Base-by-base conservation (phyloP, 2,113 vertebrate species). In the Stigmatopora argus region DNA sequence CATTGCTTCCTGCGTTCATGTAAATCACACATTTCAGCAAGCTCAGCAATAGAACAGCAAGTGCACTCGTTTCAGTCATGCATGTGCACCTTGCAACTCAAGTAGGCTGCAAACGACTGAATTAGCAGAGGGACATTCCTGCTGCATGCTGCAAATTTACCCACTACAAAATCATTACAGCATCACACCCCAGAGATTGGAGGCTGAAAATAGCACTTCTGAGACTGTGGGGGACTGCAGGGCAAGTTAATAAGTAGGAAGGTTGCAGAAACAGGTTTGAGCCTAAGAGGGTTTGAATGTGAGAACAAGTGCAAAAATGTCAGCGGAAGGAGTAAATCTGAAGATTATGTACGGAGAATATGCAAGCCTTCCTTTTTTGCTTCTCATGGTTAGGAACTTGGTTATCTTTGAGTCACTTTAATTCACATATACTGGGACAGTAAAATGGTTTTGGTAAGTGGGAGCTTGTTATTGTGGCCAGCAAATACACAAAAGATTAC, bases 121-220 rank as follows among this genome's bases (percentile, higher is more conserved):
- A 80, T 86, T 80, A 84, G 70, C 66, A 15, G 63, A 79, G 75
- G 18, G 64, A 77, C 75, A 58, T 82, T 82, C 75, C 72, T 81
- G 78, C 82, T 70, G 77, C 72, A 74, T 21, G 58, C 67, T 76
- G 82, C 77, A 83, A 75, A 74, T 82, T 77, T 77, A 62, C 70
- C 74, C 81, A 76, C 78, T 68, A 74, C 80, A 81, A 84, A 85
- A 84, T 88, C 83, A 81, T 84, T 87, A 80, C 71, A 59, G 64
- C 74, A 65, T 70, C 67, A 66, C 80, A 69, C 72, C 71, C 71
- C 7, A 44, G 23, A 57, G 61, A 75, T 72, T 26, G 64, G 62
- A 80, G 45, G 62, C 57, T 53, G 62, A 55, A 66, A 74, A 62
- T 23, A 71, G 62, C 65, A 71, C 78, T 65, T 67, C 7, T 31